Evolutionary conservation across 2,888 invertebrate species (phyloP).

Genomic region (Acanthosoma haemorrhoidale): DNA sequence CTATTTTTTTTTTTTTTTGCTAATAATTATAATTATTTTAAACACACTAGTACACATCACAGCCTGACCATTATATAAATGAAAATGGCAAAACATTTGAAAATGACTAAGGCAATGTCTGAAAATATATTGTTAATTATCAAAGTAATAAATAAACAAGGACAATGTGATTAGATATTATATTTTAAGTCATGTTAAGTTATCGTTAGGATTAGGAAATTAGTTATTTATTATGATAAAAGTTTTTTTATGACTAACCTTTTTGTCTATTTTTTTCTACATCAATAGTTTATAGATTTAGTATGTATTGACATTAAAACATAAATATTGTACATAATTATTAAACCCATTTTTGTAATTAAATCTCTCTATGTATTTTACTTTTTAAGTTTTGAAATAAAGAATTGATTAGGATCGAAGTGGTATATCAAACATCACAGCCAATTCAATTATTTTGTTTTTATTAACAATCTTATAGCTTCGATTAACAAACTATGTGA

Average conservation of each 20-base stretch:
- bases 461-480: neutral
- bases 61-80: no score
- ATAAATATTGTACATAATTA: neutral
- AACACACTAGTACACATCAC: no score
- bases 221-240: conserved; percentile 1
- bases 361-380: neutral
- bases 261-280: neutral
- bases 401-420: neutral
- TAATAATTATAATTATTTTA: no score
- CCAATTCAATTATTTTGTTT: neutral
- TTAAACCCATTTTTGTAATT: neutral
- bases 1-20: no score
- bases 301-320: neutral
- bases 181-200: neutral
- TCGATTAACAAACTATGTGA: neutral
- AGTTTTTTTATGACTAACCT: neutral
- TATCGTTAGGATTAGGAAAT: neutral
- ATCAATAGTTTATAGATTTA: neutral
- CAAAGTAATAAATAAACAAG: neutral
- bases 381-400: neutral
- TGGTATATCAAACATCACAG: neutral
- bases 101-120: neutral
- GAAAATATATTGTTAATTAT: neutral
- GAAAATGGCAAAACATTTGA: neutral
- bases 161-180: neutral